Evolutionary conservation across 2,888 invertebrate genomes (phyloP).

Genomic region (Sphinx pinastri): DNA sequence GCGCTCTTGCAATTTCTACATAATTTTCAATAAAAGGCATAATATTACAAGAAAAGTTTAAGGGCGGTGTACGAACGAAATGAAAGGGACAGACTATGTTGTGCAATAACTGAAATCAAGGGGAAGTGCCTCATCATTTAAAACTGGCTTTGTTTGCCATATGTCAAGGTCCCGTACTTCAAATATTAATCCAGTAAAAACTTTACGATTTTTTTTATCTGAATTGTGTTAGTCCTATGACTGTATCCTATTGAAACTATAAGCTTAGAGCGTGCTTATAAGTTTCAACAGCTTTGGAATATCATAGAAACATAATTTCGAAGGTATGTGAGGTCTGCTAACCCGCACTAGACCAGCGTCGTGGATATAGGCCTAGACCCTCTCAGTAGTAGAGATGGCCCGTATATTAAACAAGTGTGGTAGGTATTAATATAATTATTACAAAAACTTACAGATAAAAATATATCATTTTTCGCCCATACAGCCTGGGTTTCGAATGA

Average conservation of each 20-base stretch:
- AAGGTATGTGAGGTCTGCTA: too few species aligned
- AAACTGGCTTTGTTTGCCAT: background rate
- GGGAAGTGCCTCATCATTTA: background rate
- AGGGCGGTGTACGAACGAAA: background rate
- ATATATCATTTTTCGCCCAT: too few species aligned
- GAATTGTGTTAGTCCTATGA: background rate
- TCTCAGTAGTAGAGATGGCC: too few species aligned
- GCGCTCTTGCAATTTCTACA: conserved; percentile 11
- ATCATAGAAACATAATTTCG: background rate
- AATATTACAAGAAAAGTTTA: background rate
- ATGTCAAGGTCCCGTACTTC: too few species aligned
- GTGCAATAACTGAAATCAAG: background rate
- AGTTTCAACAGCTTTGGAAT: background rate
- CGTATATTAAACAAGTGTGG: too few species aligned
- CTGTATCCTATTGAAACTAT: background rate
- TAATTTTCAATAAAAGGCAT: background rate
- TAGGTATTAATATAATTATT: too few species aligned
- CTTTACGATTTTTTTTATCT: background rate
- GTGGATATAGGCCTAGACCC: too few species aligned
- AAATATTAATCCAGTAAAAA: too few species aligned
- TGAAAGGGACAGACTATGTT: background rate
- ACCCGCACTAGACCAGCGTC: too few species aligned
- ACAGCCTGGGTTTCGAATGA: too few species aligned
- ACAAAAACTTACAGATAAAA: too few species aligned
- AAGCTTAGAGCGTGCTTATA: background rate